Conservation (phyloP, 2,113 vertebrate species). For the Rattus rattus region DNA sequence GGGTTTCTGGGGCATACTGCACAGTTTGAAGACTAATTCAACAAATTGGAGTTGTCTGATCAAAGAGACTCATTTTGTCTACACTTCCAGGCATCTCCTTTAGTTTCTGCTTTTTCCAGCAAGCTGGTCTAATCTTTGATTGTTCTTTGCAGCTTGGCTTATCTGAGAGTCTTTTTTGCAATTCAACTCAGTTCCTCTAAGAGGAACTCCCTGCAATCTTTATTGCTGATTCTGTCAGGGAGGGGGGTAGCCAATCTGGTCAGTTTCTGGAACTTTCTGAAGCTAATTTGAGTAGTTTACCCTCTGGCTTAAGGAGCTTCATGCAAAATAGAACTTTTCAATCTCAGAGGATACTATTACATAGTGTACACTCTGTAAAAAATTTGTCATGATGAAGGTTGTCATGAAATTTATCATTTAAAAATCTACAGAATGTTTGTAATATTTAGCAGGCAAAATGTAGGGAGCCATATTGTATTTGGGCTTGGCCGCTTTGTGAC, state of each 20-base stretch:
- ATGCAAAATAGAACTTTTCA: neutral
- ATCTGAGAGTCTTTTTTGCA: neutral
- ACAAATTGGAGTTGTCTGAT: neutral
- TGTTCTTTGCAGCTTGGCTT: neutral
- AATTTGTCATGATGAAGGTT: neutral
- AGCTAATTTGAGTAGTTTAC: neutral
- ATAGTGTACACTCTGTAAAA: neutral
- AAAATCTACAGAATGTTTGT: neutral
- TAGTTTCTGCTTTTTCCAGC: neutral
- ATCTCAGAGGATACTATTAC: neutral
- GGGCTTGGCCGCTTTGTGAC: too few relatives aligned
- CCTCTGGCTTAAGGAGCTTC: neutral
- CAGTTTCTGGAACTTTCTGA: neutral
- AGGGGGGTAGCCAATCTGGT: neutral
- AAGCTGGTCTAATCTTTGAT: neutral
- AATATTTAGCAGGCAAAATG: constrained; percentile 1
- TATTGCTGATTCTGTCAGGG: neutral
- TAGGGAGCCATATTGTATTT: too few relatives aligned
- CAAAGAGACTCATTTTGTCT: neutral
- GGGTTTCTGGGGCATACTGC: neutral
- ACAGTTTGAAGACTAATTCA: neutral
- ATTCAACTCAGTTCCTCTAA: neutral
- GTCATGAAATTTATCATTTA: neutral
- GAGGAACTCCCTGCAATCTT: neutral
- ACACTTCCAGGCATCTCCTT: too few relatives aligned